These are phyloP conservation scores for Echinops telfairi DNA, from an alignment of 2,113 vertebrate species.

Conservation along the genomic window DNA sequence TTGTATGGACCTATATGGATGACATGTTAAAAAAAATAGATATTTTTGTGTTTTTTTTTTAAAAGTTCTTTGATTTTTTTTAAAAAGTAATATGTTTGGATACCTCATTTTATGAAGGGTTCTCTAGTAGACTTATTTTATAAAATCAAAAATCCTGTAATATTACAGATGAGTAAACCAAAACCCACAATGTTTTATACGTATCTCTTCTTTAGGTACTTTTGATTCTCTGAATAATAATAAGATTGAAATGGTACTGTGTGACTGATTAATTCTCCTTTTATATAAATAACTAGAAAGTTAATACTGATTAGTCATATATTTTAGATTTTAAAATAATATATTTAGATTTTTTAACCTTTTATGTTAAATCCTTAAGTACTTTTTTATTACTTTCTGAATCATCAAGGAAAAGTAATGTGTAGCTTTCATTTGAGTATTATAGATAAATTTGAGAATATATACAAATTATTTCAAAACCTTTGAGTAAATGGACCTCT, in stretches of 20 bases:
- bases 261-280: neutral
- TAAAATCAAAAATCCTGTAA: conserved; percentile 8
- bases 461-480: neutral
- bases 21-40: too few relatives aligned
- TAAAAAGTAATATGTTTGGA: too few relatives aligned
- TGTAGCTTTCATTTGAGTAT: conserved; percentile 19
- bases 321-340: neutral
- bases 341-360: too few relatives aligned
- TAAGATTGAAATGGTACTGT: conserved; percentile 15
- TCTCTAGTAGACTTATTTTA: conserved; percentile 22
- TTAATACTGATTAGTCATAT: conserved; percentile 13
- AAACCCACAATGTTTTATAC: neutral
- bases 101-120: conserved; percentile 14
- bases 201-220: conserved; percentile 25
- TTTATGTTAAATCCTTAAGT: conserved; percentile 14
- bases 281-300: conserved; percentile 31
- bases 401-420: conserved; percentile 34
- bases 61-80: too few relatives aligned
- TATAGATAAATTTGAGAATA: neutral
- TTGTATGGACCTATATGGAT: too few relatives aligned
- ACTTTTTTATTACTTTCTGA: neutral
- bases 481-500: neutral
- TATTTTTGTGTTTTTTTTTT: too few relatives aligned
- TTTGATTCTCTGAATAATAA: conserved; percentile 32
- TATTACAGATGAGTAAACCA: neutral